Percentiles rank a stretch among this genome's conserved stretches.
phyloP scores from a whole-genome alignment of 2,888 invertebrate genomes.

The Oxycera nigricornis region DNA sequence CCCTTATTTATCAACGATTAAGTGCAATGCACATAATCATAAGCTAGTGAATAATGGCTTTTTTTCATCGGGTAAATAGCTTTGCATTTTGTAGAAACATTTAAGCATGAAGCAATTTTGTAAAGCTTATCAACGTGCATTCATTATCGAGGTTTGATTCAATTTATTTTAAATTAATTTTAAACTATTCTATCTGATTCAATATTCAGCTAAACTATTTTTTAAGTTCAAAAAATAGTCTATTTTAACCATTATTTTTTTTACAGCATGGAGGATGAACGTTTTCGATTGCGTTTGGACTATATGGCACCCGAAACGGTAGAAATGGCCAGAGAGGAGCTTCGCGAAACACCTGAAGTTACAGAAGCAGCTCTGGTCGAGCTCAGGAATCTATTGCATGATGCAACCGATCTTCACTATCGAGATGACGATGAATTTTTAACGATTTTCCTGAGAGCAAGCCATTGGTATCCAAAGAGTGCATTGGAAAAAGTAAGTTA shows the following conservation, averaged over 20 bases:
- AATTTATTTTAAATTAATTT: neutral
- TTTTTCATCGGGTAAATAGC: too few relatives aligned
- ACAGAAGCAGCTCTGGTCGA: constrained; percentile 67
- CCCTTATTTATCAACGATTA: too few relatives aligned
- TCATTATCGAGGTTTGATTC: too few relatives aligned
- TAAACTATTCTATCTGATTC: neutral
- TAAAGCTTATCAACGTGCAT: too few relatives aligned
- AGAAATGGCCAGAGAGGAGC: constrained; percentile 69
- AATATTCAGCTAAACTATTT: constrained; percentile 6
- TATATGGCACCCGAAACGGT: constrained; percentile 68
- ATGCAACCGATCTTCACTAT: constrained; percentile 71
- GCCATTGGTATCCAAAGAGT: constrained; percentile 84
- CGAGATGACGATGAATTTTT: constrained; percentile 80
- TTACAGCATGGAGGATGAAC: constrained; percentile 58
- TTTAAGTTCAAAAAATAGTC: neutral
- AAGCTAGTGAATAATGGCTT: too few relatives aligned
- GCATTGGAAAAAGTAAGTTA: constrained; percentile 76
- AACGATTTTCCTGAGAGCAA: constrained; percentile 79
- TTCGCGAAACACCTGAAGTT: constrained; percentile 77
- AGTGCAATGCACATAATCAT: too few relatives aligned
- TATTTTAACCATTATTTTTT: constrained; percentile 38
- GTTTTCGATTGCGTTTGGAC: constrained; percentile 68
- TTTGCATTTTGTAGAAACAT: too few relatives aligned
- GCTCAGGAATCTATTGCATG: constrained; percentile 71
- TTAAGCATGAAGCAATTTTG: too few relatives aligned